A percentile compares a stretch with the other conserved stretches of the same genome.
Evolutionary conservation across 64 coral and sea anemone genomes (phyloP).

Genomic region (Cladopsammia gracilis): DNA sequence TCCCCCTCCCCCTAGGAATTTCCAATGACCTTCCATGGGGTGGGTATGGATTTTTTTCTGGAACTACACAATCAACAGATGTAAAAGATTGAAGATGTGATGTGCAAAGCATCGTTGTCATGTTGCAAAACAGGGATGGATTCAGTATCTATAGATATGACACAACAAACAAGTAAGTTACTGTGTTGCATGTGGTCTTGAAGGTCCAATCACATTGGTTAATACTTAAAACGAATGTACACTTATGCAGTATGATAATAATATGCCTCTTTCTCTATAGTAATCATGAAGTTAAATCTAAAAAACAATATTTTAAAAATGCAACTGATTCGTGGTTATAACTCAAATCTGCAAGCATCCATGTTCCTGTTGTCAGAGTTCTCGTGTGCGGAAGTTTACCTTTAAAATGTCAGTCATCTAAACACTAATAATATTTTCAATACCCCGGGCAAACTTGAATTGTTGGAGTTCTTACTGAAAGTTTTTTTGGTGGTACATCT

Average conservation of each 20-base stretch:
- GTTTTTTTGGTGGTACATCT: too few relatives aligned
- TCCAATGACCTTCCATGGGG: too few relatives aligned
- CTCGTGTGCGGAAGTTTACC: not conserved
- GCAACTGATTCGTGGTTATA: not conserved
- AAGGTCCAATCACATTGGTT: not conserved
- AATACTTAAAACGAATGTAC: slow-evolving; percentile 21
- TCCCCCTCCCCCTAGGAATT: too few relatives aligned
- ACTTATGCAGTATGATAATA: not conserved
- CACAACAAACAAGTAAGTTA: too few relatives aligned
- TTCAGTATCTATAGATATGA: too few relatives aligned
- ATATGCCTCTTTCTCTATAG: slow-evolving; percentile 19
- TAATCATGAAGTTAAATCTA: slow-evolving; percentile 19
- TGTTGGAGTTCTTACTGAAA: too few relatives aligned
- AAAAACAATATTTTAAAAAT: slow-evolving; percentile 32
- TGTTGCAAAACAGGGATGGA: too few relatives aligned
- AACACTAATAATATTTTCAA: not conserved
- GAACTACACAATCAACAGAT: too few relatives aligned
- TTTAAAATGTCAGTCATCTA: not conserved
- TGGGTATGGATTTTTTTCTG: too few relatives aligned
- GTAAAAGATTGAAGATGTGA: too few relatives aligned
- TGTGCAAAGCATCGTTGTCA: too few relatives aligned
- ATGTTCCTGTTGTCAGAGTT: slow-evolving; percentile 18
- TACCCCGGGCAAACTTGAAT: too few relatives aligned
- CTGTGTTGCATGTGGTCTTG: not conserved
- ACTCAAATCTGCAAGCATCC: slow-evolving; percentile 29